Percentiles rank a stretch among this genome's conserved stretches.
Conservation (phyloP, 2,113 vertebrate species). For the Passer domesticus region DNA sequence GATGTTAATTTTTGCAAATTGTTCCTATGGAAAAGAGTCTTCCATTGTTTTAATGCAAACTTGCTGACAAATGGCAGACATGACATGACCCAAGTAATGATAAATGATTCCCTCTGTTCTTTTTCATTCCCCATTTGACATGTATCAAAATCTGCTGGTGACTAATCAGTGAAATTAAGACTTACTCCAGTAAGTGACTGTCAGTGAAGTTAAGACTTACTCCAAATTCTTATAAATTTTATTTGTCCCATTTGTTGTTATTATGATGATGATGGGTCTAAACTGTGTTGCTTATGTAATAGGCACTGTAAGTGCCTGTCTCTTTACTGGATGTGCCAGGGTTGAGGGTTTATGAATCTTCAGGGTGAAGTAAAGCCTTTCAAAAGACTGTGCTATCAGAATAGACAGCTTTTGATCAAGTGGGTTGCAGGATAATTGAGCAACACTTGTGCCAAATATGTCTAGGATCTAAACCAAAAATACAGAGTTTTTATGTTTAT, state of each 20-base stretch:
- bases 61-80: background rate
- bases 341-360: background rate
- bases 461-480: conserved; percentile 2
- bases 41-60: background rate
- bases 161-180: background rate
- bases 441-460: background rate
- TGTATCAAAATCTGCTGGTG: background rate
- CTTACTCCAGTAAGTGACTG: too few relatives aligned
- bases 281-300: background rate
- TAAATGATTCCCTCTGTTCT: background rate
- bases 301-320: background rate
- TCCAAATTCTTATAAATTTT: background rate
- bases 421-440: background rate
- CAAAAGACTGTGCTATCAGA: background rate
- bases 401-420: background rate
- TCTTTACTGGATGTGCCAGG: background rate
- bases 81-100: background rate
- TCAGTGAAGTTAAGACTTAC: background rate
- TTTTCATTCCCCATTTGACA: background rate
- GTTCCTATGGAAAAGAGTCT: background rate
- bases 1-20: background rate
- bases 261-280: background rate
- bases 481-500: background rate
- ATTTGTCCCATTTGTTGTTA: background rate
- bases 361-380: background rate